Evolutionary conservation across 1,140 invertebrate genomes (phyloP).

Genomic region (Lasioglossum albipes): DNA sequence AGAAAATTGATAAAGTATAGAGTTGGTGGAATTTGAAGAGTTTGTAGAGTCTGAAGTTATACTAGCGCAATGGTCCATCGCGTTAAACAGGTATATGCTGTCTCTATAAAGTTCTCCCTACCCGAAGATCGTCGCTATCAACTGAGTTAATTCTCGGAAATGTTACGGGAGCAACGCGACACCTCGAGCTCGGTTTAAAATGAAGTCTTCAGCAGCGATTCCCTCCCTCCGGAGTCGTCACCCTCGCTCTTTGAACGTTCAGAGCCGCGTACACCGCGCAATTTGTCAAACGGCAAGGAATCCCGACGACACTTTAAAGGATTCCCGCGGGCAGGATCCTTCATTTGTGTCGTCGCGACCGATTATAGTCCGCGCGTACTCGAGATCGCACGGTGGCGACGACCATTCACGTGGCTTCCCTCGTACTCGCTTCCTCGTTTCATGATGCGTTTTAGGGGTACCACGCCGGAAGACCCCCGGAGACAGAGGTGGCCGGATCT

Average conservation of each 20-base stretch:
- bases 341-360: conserved; percentile 3
- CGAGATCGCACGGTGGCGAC: neutral
- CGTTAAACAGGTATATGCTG: no score
- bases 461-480: conserved; percentile 65
- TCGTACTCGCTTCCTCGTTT: conserved; percentile 46
- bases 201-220: no score
- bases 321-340: conserved; percentile 17
- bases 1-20: no score
- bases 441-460: conserved; percentile 71
- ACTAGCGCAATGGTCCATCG: no score
- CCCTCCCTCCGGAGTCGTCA: neutral
- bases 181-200: no score
- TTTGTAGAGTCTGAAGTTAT: no score
- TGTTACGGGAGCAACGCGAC: no score
- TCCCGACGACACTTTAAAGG: neutral
- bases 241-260: neutral
- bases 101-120: no score
- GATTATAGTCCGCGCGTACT: conserved; percentile 19
- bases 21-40: no score
- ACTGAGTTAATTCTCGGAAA: no score
- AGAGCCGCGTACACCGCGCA: neutral
- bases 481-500: conserved; percentile 66
- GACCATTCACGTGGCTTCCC: conserved; percentile 12
- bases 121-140: no score
- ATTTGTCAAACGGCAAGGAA: conserved; percentile 4